phyloP scores from a whole-genome alignment of 2,888 invertebrate species.

The Melikaiella ostensackeni region DNA sequence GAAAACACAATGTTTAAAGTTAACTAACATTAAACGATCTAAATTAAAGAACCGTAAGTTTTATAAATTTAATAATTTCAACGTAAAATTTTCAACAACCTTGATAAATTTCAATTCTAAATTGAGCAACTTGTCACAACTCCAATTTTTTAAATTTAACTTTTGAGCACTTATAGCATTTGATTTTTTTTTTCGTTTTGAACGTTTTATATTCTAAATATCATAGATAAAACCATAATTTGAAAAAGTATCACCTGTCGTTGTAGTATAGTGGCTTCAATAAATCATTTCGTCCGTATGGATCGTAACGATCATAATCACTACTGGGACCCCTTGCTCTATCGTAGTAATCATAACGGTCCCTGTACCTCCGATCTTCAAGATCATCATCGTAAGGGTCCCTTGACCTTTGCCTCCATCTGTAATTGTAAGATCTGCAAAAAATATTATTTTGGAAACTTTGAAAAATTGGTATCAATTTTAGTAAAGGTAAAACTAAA shows the following conservation, averaged over 20 bases:
- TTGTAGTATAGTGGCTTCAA: conserved; percentile 57
- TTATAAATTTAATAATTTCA: too few relatives aligned
- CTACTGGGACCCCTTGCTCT: conserved; percentile 59
- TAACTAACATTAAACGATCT: too few relatives aligned
- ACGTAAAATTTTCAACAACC: too few relatives aligned
- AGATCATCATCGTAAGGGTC: conserved; percentile 65
- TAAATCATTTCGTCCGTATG: conserved; percentile 62
- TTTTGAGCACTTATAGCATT: too few relatives aligned
- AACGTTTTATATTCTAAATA: neutral
- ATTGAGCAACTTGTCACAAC: too few relatives aligned
- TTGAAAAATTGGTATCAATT: too few relatives aligned
- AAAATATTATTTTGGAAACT: neutral
- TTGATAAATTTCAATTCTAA: too few relatives aligned
- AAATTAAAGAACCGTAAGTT: too few relatives aligned
- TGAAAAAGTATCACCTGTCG: conserved; percentile 57
- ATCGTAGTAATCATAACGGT: conserved; percentile 66
- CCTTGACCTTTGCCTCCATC: conserved; percentile 63
- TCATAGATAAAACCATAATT: too few relatives aligned
- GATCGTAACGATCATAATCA: conserved; percentile 66
- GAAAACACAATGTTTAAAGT: too few relatives aligned
- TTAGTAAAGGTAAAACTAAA: too few relatives aligned
- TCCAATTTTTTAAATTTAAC: too few relatives aligned
- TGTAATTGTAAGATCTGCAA: conserved; percentile 49
- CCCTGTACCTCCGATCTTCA: conserved; percentile 62
- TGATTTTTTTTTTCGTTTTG: neutral